Percentiles rank a stretch among this genome's conserved stretches.
Conservation (phyloP, 64 coral and sea anemone genomes). For the Pocillopora damicornis region DNA sequence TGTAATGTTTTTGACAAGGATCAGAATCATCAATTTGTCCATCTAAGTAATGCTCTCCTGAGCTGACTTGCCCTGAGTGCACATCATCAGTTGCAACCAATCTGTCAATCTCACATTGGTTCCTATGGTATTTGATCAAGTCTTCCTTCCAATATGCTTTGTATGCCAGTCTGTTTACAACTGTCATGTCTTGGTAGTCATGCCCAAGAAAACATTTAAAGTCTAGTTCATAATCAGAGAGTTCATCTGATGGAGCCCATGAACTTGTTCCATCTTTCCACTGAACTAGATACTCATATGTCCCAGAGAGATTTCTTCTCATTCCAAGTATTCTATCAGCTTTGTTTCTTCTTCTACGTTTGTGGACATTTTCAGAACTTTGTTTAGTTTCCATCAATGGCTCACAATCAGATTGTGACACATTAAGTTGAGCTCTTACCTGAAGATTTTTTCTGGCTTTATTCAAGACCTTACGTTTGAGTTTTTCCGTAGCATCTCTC, state of each 20-base stretch:
- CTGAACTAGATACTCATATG: constrained; percentile 89
- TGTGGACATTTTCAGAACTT: constrained; percentile 46
- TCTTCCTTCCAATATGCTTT: constrained; percentile 73
- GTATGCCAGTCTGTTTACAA: constrained; percentile 71
- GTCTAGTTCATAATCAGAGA: constrained; percentile 81
- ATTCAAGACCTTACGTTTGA: constrained; percentile 74
- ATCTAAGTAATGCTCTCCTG: not conserved
- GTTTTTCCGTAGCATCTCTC: constrained; percentile 58
- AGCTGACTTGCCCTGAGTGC: not conserved
- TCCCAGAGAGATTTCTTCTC: constrained; percentile 55
- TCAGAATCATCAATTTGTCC: constrained; percentile 14
- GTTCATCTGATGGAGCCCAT: constrained; percentile 72
- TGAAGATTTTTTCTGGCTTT: constrained; percentile 61
- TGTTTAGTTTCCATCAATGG: constrained; percentile 4
- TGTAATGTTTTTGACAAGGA: constrained; percentile 38
- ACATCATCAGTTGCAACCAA: constrained; percentile 25
- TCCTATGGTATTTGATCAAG: constrained; percentile 33
- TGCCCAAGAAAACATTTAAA: constrained; percentile 74
- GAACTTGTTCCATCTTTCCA: constrained; percentile 96
- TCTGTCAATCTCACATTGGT: constrained; percentile 26
- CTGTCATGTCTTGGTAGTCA: constrained; percentile 66
- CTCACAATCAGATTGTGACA: constrained; percentile 6
- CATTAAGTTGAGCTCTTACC: constrained; percentile 47
- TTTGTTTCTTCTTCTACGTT: constrained; percentile 71
- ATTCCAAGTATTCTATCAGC: constrained; percentile 82